Evolutionary conservation across 2,797 vertebrate species (phyloP), one percentile per base, ranked within the genome.

Genomic region (Limosa lapponica): DNA sequence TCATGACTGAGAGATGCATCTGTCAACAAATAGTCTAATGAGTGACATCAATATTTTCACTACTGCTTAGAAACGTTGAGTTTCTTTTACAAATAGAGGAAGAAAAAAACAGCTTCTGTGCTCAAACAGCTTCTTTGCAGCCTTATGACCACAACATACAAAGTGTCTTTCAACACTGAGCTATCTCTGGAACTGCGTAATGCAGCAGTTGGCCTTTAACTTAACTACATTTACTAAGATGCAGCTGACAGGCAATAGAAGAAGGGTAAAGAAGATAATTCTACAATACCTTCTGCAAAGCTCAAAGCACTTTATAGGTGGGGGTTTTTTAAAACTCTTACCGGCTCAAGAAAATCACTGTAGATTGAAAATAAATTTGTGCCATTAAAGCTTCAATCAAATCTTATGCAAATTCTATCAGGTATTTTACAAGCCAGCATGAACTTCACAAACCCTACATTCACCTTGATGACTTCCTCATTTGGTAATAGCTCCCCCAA

Each of bases 381-480:
- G 66, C 34, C 46, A 37, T 59, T 84, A 81, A 55, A 65, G 25
- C 6, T 18, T 67, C 13, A 18, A 9, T 72, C 7, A 52, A 70
- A 57, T 62, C 37, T 55, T 23, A 25, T 4, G 1, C 6, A 23
- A 55, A 17, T 91, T 41, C 36, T 19, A 23, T 24, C 55, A 73
- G 58, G 46, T 70, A 19, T 13, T 61, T 46, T 32, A n/a, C 32
- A 48, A 49, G 15, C 51, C 54, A 41, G 7, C 20, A 44, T 13
- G 28, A 86, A 79, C 49, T 69, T 62, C 13, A 55, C 2, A 6
- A 44, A 66, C 36, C 55, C 55, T 44, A 1, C 6, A 8, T 82
- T 81, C 55, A 92, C 90, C 64, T 87, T 72, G 34, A 87, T 71
- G 44, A 87, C 81, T 96, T 92, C 88, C 83, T 89, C 83, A 70